Conservation (phyloP, 2,113 vertebrate genomes). For the Pseudopodoces humilis region DNA sequence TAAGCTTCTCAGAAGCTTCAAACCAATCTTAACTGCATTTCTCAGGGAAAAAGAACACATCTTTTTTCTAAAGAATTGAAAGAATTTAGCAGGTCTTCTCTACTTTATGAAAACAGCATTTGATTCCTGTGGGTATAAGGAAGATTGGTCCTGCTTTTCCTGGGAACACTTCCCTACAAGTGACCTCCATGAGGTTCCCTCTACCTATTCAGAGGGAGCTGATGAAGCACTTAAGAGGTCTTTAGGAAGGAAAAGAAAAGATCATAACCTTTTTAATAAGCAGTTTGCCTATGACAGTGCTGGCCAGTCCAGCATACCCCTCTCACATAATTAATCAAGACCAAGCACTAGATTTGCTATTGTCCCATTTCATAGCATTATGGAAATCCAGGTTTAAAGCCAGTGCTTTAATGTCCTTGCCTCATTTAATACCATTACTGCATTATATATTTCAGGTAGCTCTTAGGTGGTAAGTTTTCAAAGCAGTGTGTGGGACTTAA, state of each 20-base stretch:
- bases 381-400: slow-evolving; percentile 20
- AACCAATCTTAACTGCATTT: slow-evolving; percentile 16
- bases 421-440: slow-evolving; percentile 17
- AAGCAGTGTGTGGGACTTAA: neutral
- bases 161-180: neutral
- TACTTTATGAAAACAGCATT: neutral
- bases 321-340: slow-evolving; percentile 41
- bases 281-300: neutral
- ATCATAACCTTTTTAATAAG: slow-evolving; percentile 12
- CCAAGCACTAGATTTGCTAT: neutral
- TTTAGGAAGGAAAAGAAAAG: slow-evolving; percentile 20
- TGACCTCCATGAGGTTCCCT: neutral
- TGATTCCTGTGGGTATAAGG: neutral
- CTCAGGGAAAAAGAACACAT: neutral
- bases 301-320: neutral
- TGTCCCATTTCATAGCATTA: neutral
- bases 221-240: neutral
- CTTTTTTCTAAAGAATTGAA: neutral
- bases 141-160: neutral
- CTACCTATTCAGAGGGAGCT: neutral
- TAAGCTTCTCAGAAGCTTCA: slow-evolving; percentile 44
- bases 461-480: slow-evolving; percentile 31
- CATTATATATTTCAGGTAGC: slow-evolving; percentile 21
- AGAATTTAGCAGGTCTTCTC: neutral
- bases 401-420: neutral